These are phyloP conservation scores for Julus scanicus DNA, from an alignment of 2,888 invertebrate species.

Conservation along the genomic window DNA sequence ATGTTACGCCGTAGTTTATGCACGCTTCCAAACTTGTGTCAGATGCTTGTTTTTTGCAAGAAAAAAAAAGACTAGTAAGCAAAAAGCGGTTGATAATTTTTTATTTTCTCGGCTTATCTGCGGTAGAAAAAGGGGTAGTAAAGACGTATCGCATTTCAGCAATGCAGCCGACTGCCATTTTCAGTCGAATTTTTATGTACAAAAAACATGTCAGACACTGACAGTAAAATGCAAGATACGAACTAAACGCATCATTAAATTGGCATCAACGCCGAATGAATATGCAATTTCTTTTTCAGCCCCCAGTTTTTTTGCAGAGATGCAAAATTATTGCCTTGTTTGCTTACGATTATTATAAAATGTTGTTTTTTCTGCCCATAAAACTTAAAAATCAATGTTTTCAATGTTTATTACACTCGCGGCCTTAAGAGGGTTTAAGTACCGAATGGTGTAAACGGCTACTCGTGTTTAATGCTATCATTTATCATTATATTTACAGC, in stretches of 20 bases:
- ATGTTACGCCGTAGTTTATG: neutral
- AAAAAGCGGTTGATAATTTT: neutral
- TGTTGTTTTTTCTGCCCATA: neutral
- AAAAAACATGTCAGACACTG: slow-evolving; percentile 15
- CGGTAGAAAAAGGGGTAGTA: neutral
- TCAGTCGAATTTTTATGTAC: neutral
- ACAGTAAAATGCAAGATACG: slow-evolving; percentile 42
- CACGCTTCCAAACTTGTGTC: neutral
- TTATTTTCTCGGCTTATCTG: neutral
- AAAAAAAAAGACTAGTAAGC: neutral
- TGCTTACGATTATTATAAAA: neutral
- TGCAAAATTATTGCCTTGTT: neutral
- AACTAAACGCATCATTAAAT: slow-evolving; percentile 39
- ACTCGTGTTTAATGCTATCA: neutral
- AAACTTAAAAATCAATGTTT: neutral
- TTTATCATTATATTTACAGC: too few relatives aligned
- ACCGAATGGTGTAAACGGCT: neutral
- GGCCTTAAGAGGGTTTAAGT: neutral
- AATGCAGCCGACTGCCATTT: slow-evolving; percentile 34
- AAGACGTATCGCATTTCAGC: slow-evolving; percentile 9
- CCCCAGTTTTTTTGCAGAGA: neutral
- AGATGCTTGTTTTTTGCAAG: neutral
- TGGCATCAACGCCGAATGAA: slow-evolving; percentile 12
- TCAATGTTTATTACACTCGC: too few relatives aligned
- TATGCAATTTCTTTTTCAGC: neutral